Evolutionary conservation across 2,113 vertebrate genomes (phyloP).

Genomic region (Albula goreensis): DNA sequence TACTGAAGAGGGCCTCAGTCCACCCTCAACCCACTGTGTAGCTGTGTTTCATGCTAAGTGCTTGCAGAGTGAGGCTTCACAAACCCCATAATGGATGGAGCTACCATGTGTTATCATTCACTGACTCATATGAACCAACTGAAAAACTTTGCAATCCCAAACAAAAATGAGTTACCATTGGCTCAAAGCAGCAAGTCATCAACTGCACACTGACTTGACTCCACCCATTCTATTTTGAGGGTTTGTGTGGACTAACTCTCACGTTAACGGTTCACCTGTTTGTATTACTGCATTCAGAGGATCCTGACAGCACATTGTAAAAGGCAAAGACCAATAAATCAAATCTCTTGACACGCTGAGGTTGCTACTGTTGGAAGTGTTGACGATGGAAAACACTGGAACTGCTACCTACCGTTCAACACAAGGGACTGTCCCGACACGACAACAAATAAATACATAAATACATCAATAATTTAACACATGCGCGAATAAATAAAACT

Average conservation of each 20-base stretch:
- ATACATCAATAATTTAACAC: slow-evolving; percentile 43
- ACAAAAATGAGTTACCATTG: not conserved
- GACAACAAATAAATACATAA: slow-evolving; percentile 33
- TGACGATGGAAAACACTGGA: slow-evolving; percentile 9
- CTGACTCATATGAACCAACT: not conserved
- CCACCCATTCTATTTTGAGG: not conserved
- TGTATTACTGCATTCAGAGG: slow-evolving; percentile 19
- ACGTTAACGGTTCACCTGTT: not conserved
- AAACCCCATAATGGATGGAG: not conserved
- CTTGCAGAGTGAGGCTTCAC: not conserved
- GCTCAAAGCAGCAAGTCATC: not conserved
- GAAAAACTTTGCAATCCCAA: not conserved
- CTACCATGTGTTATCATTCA: not conserved
- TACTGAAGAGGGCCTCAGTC: not conserved
- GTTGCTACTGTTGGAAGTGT: slow-evolving; percentile 24
- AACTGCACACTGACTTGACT: not conserved
- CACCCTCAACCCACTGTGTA: not conserved
- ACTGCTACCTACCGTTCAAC: slow-evolving; percentile 21
- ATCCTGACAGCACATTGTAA: slow-evolving; percentile 23
- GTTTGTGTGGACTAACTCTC: not conserved
- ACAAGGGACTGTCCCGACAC: slow-evolving; percentile 11
- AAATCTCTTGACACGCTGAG: not conserved
- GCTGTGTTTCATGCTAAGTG: not conserved
- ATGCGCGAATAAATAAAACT: slow-evolving; percentile 24
- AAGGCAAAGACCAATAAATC: slow-evolving; percentile 10